Percentiles rank a stretch among this genome's conserved stretches.
Conservation (phyloP, 2,888 invertebrate genomes). For the Crematogaster levior region DNA sequence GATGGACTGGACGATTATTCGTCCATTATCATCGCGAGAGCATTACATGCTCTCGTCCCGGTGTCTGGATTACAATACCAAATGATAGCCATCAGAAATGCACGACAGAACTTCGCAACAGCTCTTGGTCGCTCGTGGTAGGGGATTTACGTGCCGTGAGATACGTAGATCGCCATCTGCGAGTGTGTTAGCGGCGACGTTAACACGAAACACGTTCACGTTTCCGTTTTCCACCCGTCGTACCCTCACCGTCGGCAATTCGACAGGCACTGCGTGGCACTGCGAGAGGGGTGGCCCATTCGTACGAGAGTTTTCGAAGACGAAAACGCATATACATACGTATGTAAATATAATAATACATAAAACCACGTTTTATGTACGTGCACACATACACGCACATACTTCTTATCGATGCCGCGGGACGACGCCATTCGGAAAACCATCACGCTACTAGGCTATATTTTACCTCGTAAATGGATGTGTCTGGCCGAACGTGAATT, state of each 20-base stretch:
- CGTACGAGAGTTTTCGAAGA: conserved; percentile 55
- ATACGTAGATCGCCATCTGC: conserved; percentile 52
- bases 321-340: conserved; percentile 52
- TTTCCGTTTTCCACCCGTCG: conserved; percentile 43
- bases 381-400: not conserved
- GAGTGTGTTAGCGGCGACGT: conserved; percentile 56
- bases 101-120: conserved; percentile 55
- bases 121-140: conserved; percentile 28
- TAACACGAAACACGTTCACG: conserved; percentile 58
- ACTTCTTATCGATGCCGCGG: conserved; percentile 19
- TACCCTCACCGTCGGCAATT: conserved; percentile 56
- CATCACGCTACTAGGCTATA: conserved; percentile 66
- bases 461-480: conserved; percentile 68
- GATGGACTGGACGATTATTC: conserved; percentile 44
- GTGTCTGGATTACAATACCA: conserved; percentile 51
- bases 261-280: conserved; percentile 73
- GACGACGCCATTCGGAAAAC: conserved; percentile 50
- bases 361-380: conserved; percentile 36
- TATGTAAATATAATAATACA: conserved; percentile 58
- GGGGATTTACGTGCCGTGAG: conserved; percentile 49
- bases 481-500: conserved; percentile 61
- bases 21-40: conserved; percentile 54
- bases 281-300: conserved; percentile 18
- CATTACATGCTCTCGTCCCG: conserved; percentile 41
- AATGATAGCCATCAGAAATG: conserved; percentile 55